phyloP scores from a whole-genome alignment of 2,797 vertebrate species.

The Sciurus carolinensis region DNA sequence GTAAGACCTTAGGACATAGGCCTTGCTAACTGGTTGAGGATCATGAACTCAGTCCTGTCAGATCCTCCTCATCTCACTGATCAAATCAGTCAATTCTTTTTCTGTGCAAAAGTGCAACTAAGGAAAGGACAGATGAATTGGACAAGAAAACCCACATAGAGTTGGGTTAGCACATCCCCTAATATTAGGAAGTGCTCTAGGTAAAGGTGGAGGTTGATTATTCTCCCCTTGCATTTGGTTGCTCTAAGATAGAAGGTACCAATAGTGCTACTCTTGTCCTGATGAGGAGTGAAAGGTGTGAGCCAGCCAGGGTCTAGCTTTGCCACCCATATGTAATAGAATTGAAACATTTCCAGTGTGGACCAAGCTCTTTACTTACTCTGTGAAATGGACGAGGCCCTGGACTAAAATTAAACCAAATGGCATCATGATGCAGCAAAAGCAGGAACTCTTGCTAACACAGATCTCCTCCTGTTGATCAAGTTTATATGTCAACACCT shows the following conservation, averaged over 20 bases:
- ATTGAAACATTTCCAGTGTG: background rate
- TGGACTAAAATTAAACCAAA: background rate
- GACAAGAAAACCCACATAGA: background rate
- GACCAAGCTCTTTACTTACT: background rate
- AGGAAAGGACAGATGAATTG: background rate
- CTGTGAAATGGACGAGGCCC: background rate
- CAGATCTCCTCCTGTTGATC: background rate
- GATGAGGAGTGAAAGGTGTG: background rate
- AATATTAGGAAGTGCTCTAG: background rate
- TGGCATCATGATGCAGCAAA: accelerated
- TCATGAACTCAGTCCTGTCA: background rate
- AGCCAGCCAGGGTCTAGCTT: background rate
- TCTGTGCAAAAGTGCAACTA: background rate
- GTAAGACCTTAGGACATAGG: background rate
- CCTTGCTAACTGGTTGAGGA: background rate
- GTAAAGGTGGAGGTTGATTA: background rate
- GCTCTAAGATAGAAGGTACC: background rate
- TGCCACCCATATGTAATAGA: background rate
- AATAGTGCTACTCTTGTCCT: background rate
- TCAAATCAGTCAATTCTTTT: background rate
- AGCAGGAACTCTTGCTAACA: background rate
- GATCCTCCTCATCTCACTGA: background rate
- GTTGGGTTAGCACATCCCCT: background rate
- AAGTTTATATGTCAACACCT: background rate
- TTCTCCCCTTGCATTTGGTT: background rate